Base-by-base conservation (phyloP, 92 coral and sea anemone genomes). In the Plumapathes pennacea region DNA sequence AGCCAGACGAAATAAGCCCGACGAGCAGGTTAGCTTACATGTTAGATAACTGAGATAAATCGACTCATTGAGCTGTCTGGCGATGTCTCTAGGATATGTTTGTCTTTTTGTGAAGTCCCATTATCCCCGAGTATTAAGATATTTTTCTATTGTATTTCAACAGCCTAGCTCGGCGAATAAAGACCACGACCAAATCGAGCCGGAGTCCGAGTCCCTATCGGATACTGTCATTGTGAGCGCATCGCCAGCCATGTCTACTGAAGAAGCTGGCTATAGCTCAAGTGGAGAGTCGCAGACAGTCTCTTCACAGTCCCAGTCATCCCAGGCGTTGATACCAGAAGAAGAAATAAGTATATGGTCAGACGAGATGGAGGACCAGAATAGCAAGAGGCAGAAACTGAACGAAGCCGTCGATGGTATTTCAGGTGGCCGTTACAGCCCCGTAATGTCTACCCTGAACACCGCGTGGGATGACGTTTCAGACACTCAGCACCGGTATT, bases 281-380 rank as follows among this genome's bases (percentile, higher is more conserved):
- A 5, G 34, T 40, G 34, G 15, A 23, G 61, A 50, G 47, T 22
- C 60, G 22, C 36, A 64, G 25, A 64, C 27, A 32, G 62, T 34
- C 60, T 50, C 72, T 36, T 50, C 25, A 31, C 61, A 34, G 19
- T 64, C 72, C 62, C 39, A 50, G 0, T 71, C 71, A 12, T 71
- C 79, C 54, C 80, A 60, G 33, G 25, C 47, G n/a, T 60, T 46
- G 44, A 50, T 72, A 72, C 79, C 80, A 72, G 80, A 72, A 39
- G 71, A 61, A 50, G 80, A 72, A 38, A 41, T 72, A 18, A 72
- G 64, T 21, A 48, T 61, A 47, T 72, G 71, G 71, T 10, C 44
- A 3, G 73, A 63, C 39, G 59, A 73, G 32, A 73, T 62, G 64
- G 81, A 72, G 57, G 60, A 71, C 23, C 62, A 71, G 38, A 60